phyloP scores from a whole-genome alignment of 2,888 invertebrate genomes.

The Neria commutata region DNA sequence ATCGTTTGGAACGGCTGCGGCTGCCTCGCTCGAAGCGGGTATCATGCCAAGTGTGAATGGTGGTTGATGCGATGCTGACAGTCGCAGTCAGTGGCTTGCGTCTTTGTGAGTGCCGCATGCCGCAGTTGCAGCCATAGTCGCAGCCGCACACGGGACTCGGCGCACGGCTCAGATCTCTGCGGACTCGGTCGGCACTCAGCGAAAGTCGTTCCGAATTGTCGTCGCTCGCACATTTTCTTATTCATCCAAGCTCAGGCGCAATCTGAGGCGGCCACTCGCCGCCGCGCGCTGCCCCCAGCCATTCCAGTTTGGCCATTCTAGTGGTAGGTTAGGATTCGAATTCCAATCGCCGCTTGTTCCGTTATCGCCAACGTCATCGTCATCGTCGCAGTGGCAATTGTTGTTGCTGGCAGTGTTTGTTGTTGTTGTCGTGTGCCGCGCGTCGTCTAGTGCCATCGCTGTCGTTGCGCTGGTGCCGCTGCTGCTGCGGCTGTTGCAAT shows the following conservation, averaged over 20 bases:
- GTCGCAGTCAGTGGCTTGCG: constrained; percentile 20
- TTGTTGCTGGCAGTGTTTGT: not conserved
- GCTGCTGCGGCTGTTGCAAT: not conserved
- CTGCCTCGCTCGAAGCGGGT: constrained; percentile 11
- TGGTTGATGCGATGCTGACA: constrained; percentile 41
- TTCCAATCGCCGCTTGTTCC: constrained; percentile 36
- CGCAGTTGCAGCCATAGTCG: too few species aligned
- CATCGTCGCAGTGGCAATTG: constrained; percentile 34
- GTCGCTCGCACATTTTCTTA: constrained; percentile 8
- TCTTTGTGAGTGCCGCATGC: too few species aligned
- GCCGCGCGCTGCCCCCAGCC: too few species aligned
- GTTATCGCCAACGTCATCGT: too few species aligned
- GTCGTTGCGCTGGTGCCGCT: constrained; percentile 46
- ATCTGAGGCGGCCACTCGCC: constrained; percentile 42
- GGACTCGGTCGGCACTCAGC: constrained; percentile 38
- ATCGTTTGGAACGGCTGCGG: constrained; percentile 3
- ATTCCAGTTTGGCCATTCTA: constrained; percentile 14
- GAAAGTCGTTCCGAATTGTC: constrained; percentile 8
- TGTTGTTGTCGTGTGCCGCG: not conserved
- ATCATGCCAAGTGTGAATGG: constrained; percentile 16
- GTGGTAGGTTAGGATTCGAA: constrained; percentile 48
- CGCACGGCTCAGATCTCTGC: constrained; percentile 38
- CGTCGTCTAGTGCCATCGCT: not conserved
- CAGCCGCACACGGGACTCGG: too few species aligned
- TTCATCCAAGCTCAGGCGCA: constrained; percentile 17